These are phyloP conservation scores for Spizella passerina DNA, from an alignment of 2,797 vertebrate species.

Conservation along the genomic window DNA sequence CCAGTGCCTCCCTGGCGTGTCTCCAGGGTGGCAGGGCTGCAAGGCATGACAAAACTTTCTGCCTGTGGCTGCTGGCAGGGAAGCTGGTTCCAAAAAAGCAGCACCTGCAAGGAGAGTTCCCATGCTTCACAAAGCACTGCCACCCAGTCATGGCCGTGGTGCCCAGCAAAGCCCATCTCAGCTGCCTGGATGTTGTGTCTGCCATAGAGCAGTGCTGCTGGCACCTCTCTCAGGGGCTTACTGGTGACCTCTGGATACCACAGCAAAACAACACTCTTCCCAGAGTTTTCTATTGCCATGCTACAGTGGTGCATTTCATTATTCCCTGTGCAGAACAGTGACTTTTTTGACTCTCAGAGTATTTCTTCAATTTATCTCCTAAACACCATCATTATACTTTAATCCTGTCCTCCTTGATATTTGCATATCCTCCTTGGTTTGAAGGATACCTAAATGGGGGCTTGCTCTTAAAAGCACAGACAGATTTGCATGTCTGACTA, in stretches of 20 bases:
- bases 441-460: background rate
- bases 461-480: background rate
- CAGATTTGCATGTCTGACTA: background rate
- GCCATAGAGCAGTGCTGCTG: background rate
- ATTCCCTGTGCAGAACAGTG: background rate
- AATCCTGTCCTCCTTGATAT: background rate
- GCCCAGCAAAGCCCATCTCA: background rate
- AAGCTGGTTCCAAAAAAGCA: background rate
- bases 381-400: background rate
- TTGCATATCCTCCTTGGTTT: background rate
- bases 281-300: background rate
- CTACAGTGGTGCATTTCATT: background rate
- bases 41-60: background rate
- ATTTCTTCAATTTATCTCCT: constrained; percentile 13
- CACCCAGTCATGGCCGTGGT: accelerated
- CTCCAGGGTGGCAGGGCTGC: background rate
- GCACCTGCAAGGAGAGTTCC: background rate
- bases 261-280: background rate
- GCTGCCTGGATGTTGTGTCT: background rate
- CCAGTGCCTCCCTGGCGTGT: background rate
- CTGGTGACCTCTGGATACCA: background rate
- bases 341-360: background rate
- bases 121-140: background rate
- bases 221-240: background rate
- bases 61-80: background rate